Conservation (phyloP, 2,888 invertebrate genomes). For the Hirtodrosophila duncani region DNA sequence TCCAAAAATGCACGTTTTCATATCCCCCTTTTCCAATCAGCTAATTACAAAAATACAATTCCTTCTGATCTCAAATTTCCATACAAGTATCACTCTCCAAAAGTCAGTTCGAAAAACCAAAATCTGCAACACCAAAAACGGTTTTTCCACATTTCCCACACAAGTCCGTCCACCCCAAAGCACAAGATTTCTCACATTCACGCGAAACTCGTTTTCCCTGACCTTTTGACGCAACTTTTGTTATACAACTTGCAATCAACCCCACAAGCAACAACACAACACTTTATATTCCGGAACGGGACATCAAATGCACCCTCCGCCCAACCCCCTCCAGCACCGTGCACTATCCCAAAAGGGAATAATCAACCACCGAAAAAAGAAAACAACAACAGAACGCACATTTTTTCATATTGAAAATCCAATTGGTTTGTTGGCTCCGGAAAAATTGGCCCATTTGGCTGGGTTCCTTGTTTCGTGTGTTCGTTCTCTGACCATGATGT, state of each 20-base stretch:
- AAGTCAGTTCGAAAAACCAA: too few relatives aligned
- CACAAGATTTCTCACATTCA: slow-evolving; percentile 50
- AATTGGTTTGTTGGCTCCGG: slow-evolving; percentile 39
- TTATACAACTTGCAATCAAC: slow-evolving; percentile 32
- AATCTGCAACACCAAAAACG: too few relatives aligned
- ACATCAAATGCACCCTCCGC: slow-evolving; percentile 38
- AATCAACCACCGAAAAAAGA: slow-evolving; percentile 30
- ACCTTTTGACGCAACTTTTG: slow-evolving; percentile 61
- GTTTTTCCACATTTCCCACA: background rate
- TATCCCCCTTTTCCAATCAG: too few relatives aligned
- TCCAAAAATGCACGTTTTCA: too few relatives aligned
- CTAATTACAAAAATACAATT: too few relatives aligned
- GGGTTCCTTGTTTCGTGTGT: background rate
- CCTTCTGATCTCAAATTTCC: too few relatives aligned
- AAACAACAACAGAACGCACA: slow-evolving; percentile 19
- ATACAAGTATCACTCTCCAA: too few relatives aligned
- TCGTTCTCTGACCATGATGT: background rate
- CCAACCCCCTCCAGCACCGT: slow-evolving; percentile 6
- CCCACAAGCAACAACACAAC: slow-evolving; percentile 29
- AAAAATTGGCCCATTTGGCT: slow-evolving; percentile 59
- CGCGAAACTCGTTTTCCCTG: slow-evolving; percentile 55
- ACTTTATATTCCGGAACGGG: slow-evolving; percentile 35
- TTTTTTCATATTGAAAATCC: slow-evolving; percentile 47
- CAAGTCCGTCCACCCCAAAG: slow-evolving; percentile 25
- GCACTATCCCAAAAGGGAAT: slow-evolving; percentile 61